Evolutionary conservation across 2,113 vertebrate genomes (phyloP).

Genomic region (Ornithorhynchus anatinus): DNA sequence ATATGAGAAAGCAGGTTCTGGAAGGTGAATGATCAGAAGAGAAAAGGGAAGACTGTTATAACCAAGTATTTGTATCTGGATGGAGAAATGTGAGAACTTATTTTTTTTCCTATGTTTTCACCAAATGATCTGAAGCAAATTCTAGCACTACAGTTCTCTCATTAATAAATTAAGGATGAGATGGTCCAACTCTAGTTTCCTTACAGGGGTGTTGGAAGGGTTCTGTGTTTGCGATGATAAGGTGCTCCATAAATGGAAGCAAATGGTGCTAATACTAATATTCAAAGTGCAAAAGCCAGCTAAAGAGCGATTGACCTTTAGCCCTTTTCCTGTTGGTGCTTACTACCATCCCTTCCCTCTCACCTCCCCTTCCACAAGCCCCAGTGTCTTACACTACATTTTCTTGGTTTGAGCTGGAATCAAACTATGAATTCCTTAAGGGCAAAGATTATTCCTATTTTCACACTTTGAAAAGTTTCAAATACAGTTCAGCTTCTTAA

Average conservation of each 20-base stretch:
- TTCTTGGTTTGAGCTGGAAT: constrained; percentile 13
- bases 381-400: background rate
- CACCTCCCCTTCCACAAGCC: no score
- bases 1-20: background rate
- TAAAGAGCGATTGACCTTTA: no score
- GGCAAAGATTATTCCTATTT: constrained; percentile 10
- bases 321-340: no score
- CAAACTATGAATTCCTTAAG: constrained; percentile 2
- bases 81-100: background rate
- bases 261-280: no score
- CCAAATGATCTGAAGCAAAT: background rate
- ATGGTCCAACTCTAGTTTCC: no score
- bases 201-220: no score
- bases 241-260: no score
- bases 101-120: background rate
- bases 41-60: background rate
- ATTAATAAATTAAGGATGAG: background rate
- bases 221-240: no score
- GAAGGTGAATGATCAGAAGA: background rate
- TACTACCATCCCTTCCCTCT: no score
- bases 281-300: no score
- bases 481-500: background rate
- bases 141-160: background rate
- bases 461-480: constrained; percentile 28
- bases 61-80: background rate